Percentiles rank a stretch among this genome's conserved stretches.
phyloP scores from a whole-genome alignment of 2,113 vertebrate genomes.

The Thamnaconus septentrionalis region DNA sequence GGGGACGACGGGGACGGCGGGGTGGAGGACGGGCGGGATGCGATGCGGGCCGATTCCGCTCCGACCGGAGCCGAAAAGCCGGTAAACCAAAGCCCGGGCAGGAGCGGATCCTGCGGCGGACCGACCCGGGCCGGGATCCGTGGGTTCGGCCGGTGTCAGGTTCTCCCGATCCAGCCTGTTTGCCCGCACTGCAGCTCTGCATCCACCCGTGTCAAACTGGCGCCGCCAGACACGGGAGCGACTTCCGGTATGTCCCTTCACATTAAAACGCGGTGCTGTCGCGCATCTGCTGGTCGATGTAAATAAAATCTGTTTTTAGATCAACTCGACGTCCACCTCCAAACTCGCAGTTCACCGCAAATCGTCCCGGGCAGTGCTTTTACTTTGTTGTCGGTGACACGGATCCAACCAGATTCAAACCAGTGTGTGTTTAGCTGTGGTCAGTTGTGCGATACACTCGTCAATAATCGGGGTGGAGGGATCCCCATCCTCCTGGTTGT shows the following conservation, averaged over 20 bases:
- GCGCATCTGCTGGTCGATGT: no score
- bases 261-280: conserved; percentile 36
- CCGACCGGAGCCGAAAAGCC: conserved; percentile 30
- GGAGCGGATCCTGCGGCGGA: neutral
- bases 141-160: conserved; percentile 27
- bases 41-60: conserved; percentile 28
- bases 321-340: no score
- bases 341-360: no score
- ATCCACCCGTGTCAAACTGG: conserved; percentile 33
- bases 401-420: no score
- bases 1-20: conserved; percentile 8
- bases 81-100: neutral
- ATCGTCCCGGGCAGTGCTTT: no score
- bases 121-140: neutral
- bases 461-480: no score
- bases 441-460: no score
- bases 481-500: no score
- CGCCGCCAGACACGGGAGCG: neutral
- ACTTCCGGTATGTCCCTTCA: conserved; percentile 47
- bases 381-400: no score
- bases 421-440: no score
- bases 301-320: neutral
- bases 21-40: conserved; percentile 1
- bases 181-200: conserved; percentile 81
- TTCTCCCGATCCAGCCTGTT: conserved; percentile 57